Percentiles rank a stretch among this genome's conserved stretches.
These are phyloP conservation scores for Metaphire vulgaris DNA, from an alignment of 1,140 invertebrate genomes.

Conservation along the genomic window DNA sequence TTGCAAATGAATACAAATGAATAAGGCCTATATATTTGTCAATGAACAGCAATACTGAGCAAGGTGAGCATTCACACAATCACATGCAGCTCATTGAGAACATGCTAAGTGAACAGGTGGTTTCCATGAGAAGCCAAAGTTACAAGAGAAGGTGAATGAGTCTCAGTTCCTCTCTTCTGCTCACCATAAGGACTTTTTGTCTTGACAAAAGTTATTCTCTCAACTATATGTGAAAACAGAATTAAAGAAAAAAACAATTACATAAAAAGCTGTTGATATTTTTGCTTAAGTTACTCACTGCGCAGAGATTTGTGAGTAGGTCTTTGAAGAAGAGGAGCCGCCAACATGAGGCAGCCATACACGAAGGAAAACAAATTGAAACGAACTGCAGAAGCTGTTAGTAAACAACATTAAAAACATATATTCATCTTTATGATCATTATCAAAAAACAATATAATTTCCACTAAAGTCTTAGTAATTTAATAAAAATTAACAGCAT, in stretches of 20 bases:
- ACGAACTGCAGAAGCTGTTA: conserved; percentile 71
- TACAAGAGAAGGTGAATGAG: no score
- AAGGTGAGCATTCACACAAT: no score
- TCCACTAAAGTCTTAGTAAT: background rate
- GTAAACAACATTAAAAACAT: conserved; percentile 40
- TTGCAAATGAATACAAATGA: no score
- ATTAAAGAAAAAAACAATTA: background rate
- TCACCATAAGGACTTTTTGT: no score
- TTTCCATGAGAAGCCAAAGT: no score
- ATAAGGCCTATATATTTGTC: no score
- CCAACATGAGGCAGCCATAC: conserved; percentile 73
- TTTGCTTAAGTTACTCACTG: conserved; percentile 57
- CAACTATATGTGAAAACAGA: background rate
- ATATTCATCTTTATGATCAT: conserved; percentile 1
- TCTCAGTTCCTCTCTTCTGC: no score
- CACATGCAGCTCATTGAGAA: no score
- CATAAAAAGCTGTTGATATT: background rate
- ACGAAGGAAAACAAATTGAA: conserved; percentile 74
- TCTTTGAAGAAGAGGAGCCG: conserved; percentile 69
- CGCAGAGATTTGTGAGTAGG: conserved; percentile 65
- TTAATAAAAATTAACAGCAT: background rate
- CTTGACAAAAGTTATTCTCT: no score
- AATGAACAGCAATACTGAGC: no score
- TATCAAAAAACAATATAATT: conserved; percentile 13
- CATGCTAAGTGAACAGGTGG: no score